A percentile compares a stretch with the other conserved stretches of the same genome.
phyloP scores from a whole-genome alignment of 2,797 vertebrate genomes.

The Coracias cyanogaster region DNA sequence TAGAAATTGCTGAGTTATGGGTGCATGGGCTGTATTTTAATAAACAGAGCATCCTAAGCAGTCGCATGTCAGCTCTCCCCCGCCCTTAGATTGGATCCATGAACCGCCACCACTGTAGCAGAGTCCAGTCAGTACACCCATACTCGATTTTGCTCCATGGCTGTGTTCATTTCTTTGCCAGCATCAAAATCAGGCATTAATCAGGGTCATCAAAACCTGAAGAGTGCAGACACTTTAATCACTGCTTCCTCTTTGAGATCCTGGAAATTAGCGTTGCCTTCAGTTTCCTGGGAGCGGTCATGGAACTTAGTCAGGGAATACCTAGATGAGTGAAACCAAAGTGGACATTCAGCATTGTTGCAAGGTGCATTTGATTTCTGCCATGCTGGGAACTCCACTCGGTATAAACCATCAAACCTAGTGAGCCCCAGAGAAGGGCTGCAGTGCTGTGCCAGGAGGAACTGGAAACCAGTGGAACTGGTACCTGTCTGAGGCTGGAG shows the following conservation, averaged over 20 bases:
- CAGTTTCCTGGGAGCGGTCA: not conserved
- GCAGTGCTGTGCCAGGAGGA: not conserved
- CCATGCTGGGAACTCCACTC: not conserved
- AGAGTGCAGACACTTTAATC: not conserved
- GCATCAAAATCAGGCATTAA: not conserved
- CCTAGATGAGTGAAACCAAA: not conserved
- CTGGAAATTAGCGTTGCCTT: not conserved
- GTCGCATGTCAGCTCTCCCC: not conserved
- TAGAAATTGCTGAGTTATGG: not conserved
- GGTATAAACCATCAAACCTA: not conserved
- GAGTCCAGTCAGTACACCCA: not conserved
- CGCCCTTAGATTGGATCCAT: not conserved
- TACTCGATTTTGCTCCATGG: not conserved
- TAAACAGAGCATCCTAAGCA: not conserved
- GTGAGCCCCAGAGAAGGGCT: not conserved
- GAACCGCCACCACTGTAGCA: not conserved
- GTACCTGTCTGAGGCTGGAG: not conserved
- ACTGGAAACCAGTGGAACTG: fast-evolving
- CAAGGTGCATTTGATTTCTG: not conserved
- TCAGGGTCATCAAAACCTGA: not conserved
- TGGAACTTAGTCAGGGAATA: not conserved
- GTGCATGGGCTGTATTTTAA: not conserved
- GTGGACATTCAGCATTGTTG: not conserved
- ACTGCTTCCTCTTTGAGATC: not conserved
- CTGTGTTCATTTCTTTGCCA: not conserved